Conservation (phyloP, 64 coral and sea anemone genomes). For the Trachythela sp. region DNA sequence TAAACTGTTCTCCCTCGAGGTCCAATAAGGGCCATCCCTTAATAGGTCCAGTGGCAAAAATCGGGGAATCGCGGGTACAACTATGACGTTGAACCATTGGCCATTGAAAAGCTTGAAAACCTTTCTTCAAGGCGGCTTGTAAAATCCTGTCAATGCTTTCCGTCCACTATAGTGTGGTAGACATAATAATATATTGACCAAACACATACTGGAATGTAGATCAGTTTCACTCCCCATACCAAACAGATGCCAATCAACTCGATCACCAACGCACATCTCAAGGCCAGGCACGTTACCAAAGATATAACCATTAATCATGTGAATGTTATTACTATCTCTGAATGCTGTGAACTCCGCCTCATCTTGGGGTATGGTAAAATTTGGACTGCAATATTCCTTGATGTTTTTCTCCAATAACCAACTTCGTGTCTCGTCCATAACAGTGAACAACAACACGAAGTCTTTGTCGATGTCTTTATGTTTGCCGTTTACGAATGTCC, state of each 20-base stretch:
- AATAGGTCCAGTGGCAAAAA: too few relatives aligned
- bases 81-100: too few relatives aligned
- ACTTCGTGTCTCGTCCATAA: conserved; percentile 78
- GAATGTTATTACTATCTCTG: conserved; percentile 78
- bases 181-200: background rate
- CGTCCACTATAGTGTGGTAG: background rate
- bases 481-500: conserved; percentile 39
- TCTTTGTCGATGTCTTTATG: conserved; percentile 65
- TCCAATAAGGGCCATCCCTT: too few relatives aligned
- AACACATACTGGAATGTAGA: background rate
- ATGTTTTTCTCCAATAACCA: conserved; percentile 82
- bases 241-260: conserved; percentile 27
- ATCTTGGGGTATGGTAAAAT: background rate
- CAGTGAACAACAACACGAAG: conserved; percentile 58
- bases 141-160: too few relatives aligned
- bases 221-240: background rate
- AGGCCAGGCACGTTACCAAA: conserved; percentile 63
- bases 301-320: conserved; percentile 71
- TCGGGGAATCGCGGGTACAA: too few relatives aligned
- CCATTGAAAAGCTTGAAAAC: too few relatives aligned
- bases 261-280: conserved; percentile 58
- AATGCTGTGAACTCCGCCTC: conserved; percentile 54
- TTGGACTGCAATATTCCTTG: background rate
- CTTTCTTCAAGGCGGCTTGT: too few relatives aligned
- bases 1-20: too few relatives aligned